A percentile compares a stretch with the other conserved stretches of the same genome.
phyloP scores from a whole-genome alignment of 2,113 vertebrate genomes.

The Prochilodus magdalenae region DNA sequence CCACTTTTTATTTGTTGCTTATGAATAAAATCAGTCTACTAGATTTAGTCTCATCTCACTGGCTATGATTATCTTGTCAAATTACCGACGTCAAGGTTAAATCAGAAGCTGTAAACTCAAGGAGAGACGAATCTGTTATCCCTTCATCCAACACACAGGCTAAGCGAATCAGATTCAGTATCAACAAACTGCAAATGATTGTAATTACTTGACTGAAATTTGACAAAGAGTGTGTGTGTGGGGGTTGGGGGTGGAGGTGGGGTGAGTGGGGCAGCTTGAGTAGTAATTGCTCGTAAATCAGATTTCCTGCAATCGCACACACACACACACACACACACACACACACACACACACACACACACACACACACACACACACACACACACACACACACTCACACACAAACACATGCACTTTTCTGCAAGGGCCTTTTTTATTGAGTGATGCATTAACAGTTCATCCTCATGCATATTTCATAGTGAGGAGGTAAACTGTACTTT shows the following conservation, averaged over 20 bases:
- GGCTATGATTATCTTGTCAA: not conserved
- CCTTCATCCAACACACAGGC: not conserved
- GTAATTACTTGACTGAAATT: conserved; percentile 45
- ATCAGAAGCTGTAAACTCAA: not conserved
- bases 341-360: conserved; percentile 42
- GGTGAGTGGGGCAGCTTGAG: no score
- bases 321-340: conserved; percentile 48
- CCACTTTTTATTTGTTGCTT: not conserved
- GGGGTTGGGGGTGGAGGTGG: not conserved
- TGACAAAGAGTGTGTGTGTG: conserved; percentile 29
- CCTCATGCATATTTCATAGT: conserved; percentile 51
- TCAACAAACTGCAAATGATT: conserved; percentile 32
- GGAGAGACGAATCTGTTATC: not conserved
- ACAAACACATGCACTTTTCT: conserved; percentile 10
- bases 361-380: conserved; percentile 17
- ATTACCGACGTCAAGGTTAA: not conserved
- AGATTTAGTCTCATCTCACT: no score
- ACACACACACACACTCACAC: conserved; percentile 41
- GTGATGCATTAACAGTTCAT: conserved; percentile 49
- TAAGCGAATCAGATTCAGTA: conserved; percentile 14
- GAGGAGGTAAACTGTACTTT: conserved; percentile 8
- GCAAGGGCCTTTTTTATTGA: conserved; percentile 54
- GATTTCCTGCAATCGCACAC: conserved; percentile 33
- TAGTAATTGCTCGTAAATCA: conserved; percentile 40
- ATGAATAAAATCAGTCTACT: no score